Evolutionary conservation across 2,888 invertebrate species (phyloP).

Genomic region (Ethmia dodecea): DNA sequence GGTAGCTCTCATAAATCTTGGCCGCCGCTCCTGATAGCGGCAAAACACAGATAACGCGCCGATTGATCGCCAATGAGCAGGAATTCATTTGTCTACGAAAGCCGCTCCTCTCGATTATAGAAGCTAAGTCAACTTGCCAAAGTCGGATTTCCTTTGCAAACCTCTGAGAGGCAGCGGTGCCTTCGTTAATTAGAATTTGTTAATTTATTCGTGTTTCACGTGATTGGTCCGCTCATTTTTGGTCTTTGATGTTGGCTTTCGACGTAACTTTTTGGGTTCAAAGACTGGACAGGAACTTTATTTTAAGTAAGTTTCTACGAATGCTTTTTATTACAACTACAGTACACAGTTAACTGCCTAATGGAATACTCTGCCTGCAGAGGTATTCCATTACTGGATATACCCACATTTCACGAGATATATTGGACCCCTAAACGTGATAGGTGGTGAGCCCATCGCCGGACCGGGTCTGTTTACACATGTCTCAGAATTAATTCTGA

Average conservation of each 20-base stretch:
- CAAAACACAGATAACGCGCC: constrained; percentile 67
- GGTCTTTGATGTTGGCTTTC: constrained; percentile 18
- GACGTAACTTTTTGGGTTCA: not conserved
- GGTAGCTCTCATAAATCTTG: too few relatives aligned
- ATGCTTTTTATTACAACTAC: not conserved
- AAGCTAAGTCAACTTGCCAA: constrained; percentile 11
- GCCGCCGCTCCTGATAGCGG: constrained; percentile 27
- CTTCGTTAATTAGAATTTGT: constrained; percentile 31
- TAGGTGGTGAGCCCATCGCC: too few relatives aligned
- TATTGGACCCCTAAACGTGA: too few relatives aligned
- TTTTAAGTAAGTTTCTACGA: not conserved
- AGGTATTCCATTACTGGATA: too few relatives aligned
- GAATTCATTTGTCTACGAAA: constrained; percentile 66
- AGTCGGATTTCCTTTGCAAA: constrained; percentile 22
- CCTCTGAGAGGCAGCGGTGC: constrained; percentile 4
- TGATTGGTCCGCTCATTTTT: constrained; percentile 20
- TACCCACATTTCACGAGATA: too few relatives aligned
- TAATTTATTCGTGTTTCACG: constrained; percentile 19
- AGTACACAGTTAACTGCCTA: not conserved
- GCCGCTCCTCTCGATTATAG: constrained; percentile 19
- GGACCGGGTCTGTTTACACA: too few relatives aligned
- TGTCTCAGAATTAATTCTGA: too few relatives aligned
- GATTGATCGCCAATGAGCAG: constrained; percentile 73
- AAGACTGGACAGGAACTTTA: not conserved
- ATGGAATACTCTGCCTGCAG: too few relatives aligned